A percentile compares a stretch with the other conserved stretches of the same genome.
Evolutionary conservation across 2,888 invertebrate species (phyloP).

Genomic region (Agrotis ipsilon): DNA sequence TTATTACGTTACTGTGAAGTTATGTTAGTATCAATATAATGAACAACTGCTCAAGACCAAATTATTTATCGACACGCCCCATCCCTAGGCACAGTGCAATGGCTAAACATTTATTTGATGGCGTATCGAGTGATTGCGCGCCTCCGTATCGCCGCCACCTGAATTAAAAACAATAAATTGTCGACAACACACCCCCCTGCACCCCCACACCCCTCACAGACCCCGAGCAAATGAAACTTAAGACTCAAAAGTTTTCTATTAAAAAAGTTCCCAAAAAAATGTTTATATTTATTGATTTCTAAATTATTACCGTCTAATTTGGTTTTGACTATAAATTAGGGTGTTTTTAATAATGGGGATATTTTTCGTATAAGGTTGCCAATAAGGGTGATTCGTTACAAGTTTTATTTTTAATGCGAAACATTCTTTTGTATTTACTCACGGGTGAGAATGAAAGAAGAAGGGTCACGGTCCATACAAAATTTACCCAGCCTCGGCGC

Average conservation of each 20-base stretch:
- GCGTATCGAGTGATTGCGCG: constrained; percentile 79
- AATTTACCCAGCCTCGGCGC: too few relatives aligned
- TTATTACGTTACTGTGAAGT: not conserved
- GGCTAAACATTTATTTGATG: constrained; percentile 84
- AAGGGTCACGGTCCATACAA: too few relatives aligned
- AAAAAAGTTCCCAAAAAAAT: constrained; percentile 81
- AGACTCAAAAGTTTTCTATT: constrained; percentile 77
- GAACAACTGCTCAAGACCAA: not conserved
- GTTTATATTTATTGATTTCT: constrained; percentile 73
- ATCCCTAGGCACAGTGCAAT: constrained; percentile 70
- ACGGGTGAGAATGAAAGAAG: not conserved
- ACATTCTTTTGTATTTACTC: not conserved
- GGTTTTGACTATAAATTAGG: constrained; percentile 60
- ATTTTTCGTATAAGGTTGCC: constrained; percentile 27
- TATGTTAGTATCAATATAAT: not conserved
- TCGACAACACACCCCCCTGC: constrained; percentile 58
- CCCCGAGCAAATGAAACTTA: constrained; percentile 67
- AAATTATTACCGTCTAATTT: constrained; percentile 64
- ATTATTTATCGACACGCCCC: constrained; percentile 47
- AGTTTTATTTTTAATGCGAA: constrained; percentile 23
- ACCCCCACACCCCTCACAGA: constrained; percentile 14
- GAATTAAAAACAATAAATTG: constrained; percentile 90
- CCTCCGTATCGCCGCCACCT: constrained; percentile 76
- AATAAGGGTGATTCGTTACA: constrained; percentile 30
- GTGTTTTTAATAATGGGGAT: constrained; percentile 45